Conservation (phyloP, 1,140 invertebrate species). For the Coelopa frigida region DNA sequence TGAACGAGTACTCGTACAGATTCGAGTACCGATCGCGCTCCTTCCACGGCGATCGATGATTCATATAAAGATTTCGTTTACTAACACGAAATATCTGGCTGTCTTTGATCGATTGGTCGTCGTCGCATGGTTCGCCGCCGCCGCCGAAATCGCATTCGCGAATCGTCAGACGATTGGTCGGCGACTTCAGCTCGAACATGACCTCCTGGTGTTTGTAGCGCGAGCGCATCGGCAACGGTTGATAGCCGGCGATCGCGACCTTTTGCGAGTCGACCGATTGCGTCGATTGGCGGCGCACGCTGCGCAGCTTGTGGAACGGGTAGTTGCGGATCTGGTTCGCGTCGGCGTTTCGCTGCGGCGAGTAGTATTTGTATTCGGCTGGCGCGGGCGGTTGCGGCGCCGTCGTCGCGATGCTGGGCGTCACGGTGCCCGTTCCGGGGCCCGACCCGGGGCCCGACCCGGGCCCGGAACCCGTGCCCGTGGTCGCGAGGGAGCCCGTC, state of each 20-base stretch:
- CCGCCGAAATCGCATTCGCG: slow-evolving; percentile 44
- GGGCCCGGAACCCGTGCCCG: neutral
- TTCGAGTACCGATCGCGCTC: slow-evolving; percentile 44
- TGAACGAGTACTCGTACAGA: slow-evolving; percentile 44
- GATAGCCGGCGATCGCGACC: slow-evolving; percentile 36
- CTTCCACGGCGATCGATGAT: slow-evolving; percentile 42
- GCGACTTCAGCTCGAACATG: slow-evolving; percentile 41
- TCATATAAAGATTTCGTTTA: slow-evolving; percentile 46
- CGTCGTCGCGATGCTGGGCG: slow-evolving; percentile 12
- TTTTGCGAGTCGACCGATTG: slow-evolving; percentile 42
- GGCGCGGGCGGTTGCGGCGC: slow-evolving; percentile 36
- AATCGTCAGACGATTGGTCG: slow-evolving; percentile 42
- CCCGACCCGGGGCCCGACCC: neutral
- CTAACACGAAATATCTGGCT: slow-evolving; percentile 46
- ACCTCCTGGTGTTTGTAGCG: slow-evolving; percentile 41
- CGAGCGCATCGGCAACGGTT: slow-evolving; percentile 36
- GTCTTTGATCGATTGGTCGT: slow-evolving; percentile 44
- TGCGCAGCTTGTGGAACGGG: slow-evolving; percentile 36
- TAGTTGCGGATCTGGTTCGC: slow-evolving; percentile 31
- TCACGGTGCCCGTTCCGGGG: no score
- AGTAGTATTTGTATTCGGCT: slow-evolving; percentile 40
- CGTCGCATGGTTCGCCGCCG: slow-evolving; percentile 43
- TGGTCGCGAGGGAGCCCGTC: no score
- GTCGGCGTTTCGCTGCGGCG: slow-evolving; percentile 37
- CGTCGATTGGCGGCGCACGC: slow-evolving; percentile 37